These are phyloP conservation scores for Hirtodrosophila histrioides DNA, from an alignment of 2,888 invertebrate species.

Conservation along the genomic window DNA sequence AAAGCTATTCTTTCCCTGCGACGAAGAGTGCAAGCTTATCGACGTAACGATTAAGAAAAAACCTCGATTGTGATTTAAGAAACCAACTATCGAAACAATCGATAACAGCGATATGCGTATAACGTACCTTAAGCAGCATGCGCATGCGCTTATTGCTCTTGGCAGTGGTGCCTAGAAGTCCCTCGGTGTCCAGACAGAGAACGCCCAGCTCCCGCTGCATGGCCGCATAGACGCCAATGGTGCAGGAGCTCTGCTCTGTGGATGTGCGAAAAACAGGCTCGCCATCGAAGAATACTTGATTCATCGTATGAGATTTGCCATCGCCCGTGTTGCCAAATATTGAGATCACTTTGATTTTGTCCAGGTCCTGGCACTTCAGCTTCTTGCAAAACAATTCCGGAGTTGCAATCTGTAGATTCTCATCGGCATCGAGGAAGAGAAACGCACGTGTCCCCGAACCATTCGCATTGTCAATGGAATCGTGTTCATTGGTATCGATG, in stretches of 20 bases:
- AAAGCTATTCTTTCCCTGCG: no score
- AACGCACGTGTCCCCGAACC: constrained; percentile 80
- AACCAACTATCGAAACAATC: no score
- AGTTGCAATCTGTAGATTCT: constrained; percentile 86
- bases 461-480: constrained; percentile 65
- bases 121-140: constrained; percentile 88
- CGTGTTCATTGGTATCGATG: constrained; percentile 66
- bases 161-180: constrained; percentile 87
- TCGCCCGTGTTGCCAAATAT: constrained; percentile 94
- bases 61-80: no score
- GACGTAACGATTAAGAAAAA: no score
- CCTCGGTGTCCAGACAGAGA: constrained; percentile 92
- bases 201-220: constrained; percentile 88
- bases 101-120: not conserved
- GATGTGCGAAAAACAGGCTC: constrained; percentile 85
- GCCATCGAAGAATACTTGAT: constrained; percentile 89
- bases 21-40: no score
- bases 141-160: constrained; percentile 85
- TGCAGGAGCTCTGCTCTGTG: constrained; percentile 88
- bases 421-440: constrained; percentile 87
- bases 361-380: constrained; percentile 81
- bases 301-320: constrained; percentile 92
- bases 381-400: constrained; percentile 85
- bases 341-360: constrained; percentile 91
- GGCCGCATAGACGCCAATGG: constrained; percentile 91